Base-by-base conservation (phyloP, 2,797 vertebrate genomes). In the Vireo griseus region DNA sequence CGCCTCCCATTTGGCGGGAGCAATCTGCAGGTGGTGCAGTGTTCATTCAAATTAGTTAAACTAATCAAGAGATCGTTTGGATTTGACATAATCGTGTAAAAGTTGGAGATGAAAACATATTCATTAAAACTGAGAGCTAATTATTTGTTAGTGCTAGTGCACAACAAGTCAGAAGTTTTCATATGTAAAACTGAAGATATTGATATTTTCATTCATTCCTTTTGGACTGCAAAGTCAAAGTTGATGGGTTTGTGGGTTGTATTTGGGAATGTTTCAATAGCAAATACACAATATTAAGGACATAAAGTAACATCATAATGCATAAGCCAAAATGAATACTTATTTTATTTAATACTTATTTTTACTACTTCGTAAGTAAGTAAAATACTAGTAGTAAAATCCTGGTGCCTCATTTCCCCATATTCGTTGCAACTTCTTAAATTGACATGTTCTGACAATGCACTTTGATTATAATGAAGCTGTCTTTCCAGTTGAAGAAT, bases 391-490 rank as follows among this genome's bases (percentile, higher is more conserved):
- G 47, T 35, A 58, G 26, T 68, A 72, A 72, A 86, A 65, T 77
- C 28, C 25, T 83, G 57, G 24, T 51, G 25, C 12, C 45, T 86
- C 18, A 52, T 86, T 93, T 90, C 51, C 10, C 81, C 51, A 39
- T 17, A 28, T 88, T 75, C 72, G 9, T 87, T 82, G 9, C 18
- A 72, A 45, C 15, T 69, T 87, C 48, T 69, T 61, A 63, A 90
- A 93, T 33, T 85, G 80, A 79, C 71, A 11, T 81, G 47, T 76
- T 96, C 83, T 88, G 69, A 95, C 77, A 90, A 37, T 1, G 4
- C 37, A 25, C 33, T 93, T 90, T 50, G 58, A 79, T 92, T 95
- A 67, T 87, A 88, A 76, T 59, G 77, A 90, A 92, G 25, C 51
- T 94, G 44, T 62, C 55, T 92, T 94, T 94, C 61, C 59, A 94